Conservation (phyloP, 2,888 invertebrate species). For the Erynnis tages region DNA sequence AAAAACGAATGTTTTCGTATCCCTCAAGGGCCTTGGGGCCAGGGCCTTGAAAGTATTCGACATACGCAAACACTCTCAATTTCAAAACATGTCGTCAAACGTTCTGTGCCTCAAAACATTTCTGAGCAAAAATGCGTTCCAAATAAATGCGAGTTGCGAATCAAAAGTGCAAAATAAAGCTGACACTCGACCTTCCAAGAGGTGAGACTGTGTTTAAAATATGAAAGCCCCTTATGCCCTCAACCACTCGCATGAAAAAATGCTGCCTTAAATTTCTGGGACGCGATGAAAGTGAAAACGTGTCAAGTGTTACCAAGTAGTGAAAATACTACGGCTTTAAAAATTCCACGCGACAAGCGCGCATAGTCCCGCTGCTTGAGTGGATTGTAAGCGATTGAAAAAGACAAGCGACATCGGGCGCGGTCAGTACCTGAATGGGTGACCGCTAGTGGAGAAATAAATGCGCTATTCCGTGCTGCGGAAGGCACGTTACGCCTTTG, state of each 20-base stretch:
- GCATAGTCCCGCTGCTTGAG: too few species aligned
- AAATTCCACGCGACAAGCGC: conserved; percentile 10
- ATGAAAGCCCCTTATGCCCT: conserved; percentile 37
- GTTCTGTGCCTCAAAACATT: conserved; percentile 2
- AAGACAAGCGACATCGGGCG: too few species aligned
- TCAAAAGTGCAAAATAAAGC: conserved; percentile 25
- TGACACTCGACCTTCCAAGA: conserved; percentile 43
- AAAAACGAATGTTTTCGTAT: neutral
- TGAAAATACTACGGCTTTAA: conserved; percentile 34
- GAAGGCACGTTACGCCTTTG: too few species aligned
- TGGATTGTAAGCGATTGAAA: too few species aligned
- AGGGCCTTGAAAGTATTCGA: conserved; percentile 5
- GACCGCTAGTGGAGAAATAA: too few species aligned
- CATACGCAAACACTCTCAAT: conserved; percentile 6
- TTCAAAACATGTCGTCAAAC: neutral
- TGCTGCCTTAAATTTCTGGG: conserved; percentile 37
- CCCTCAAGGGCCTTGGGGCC: too few species aligned
- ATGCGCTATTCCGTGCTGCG: too few species aligned
- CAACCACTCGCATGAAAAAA: conserved; percentile 33
- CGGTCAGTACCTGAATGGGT: too few species aligned
- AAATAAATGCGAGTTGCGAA: conserved; percentile 7
- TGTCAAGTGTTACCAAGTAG: conserved; percentile 59
- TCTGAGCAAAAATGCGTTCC: conserved; percentile 2
- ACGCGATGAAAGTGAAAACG: conserved; percentile 63
- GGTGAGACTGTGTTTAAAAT: conserved; percentile 41